These are phyloP conservation scores for Pelochelys cantorii DNA, from an alignment of 2,797 vertebrate species.

Conservation along the genomic window DNA sequence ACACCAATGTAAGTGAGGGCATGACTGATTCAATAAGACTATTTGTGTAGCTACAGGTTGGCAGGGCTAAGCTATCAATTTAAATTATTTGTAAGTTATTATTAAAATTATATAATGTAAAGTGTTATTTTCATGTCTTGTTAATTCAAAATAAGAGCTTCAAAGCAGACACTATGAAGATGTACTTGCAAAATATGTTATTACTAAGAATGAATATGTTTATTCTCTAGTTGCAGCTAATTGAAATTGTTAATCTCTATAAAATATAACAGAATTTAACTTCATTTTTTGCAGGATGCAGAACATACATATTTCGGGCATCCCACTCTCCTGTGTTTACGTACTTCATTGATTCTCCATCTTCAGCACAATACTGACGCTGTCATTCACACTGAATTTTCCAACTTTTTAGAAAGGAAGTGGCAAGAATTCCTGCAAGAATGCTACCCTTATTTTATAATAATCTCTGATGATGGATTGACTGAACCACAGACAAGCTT, in stretches of 20 bases:
- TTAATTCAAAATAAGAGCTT: neutral
- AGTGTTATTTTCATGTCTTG: neutral
- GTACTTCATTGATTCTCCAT: constrained; percentile 72
- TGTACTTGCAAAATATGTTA: neutral
- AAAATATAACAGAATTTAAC: neutral
- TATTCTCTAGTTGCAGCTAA: neutral
- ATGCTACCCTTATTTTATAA: constrained; percentile 68
- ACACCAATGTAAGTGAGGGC: neutral
- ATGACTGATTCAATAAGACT: neutral
- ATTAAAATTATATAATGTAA: neutral
- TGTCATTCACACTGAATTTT: constrained; percentile 53
- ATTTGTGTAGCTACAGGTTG: neutral
- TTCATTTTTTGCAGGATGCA: constrained; percentile 57
- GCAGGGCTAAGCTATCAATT: neutral
- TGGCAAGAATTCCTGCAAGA: constrained; percentile 62
- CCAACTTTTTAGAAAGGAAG: constrained; percentile 56
- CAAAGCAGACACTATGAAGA: neutral
- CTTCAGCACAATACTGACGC: constrained; percentile 64
- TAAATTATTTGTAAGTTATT: neutral
- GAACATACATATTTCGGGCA: constrained; percentile 55
- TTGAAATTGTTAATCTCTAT: neutral
- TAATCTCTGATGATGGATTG: constrained; percentile 70
- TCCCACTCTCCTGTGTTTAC: constrained; percentile 45
- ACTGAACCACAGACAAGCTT: constrained; percentile 47
- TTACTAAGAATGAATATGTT: neutral